These are phyloP conservation scores for Aeoliscus strigatus DNA, from an alignment of 2,797 vertebrate genomes.

Conservation along the genomic window DNA sequence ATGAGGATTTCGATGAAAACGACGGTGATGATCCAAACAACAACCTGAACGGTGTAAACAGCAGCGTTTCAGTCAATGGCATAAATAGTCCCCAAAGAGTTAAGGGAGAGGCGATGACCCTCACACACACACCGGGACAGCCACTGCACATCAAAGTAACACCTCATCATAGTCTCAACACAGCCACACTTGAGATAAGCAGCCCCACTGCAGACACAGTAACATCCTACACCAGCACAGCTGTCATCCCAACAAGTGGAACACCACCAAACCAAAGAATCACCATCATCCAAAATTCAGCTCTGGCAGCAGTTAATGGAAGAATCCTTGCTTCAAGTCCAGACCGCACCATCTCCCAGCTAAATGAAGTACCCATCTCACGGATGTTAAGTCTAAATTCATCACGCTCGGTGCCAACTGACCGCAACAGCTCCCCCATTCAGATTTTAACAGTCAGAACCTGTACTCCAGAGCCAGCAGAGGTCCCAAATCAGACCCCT, in stretches of 20 bases:
- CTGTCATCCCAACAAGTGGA: slow-evolving; percentile 86
- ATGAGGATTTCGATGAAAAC: slow-evolving; percentile 75
- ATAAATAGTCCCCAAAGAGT: slow-evolving; percentile 73
- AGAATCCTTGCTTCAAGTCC: slow-evolving; percentile 73
- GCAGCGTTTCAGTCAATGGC: slow-evolving; percentile 78
- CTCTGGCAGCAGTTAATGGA: slow-evolving; percentile 74
- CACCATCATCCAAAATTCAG: slow-evolving; percentile 89
- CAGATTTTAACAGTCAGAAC: slow-evolving; percentile 84
- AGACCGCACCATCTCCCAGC: slow-evolving; percentile 78
- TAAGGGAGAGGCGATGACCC: slow-evolving; percentile 84
- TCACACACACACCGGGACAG: slow-evolving; percentile 88
- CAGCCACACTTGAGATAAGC: slow-evolving; percentile 89
- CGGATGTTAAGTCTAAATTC: slow-evolving; percentile 81
- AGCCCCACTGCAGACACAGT: slow-evolving; percentile 82
- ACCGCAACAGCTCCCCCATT: slow-evolving; percentile 84
- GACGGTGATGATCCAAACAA: slow-evolving; percentile 68
- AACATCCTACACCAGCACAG: slow-evolving; percentile 89
- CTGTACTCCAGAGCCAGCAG: slow-evolving; percentile 79
- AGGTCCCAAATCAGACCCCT: slow-evolving; percentile 79
- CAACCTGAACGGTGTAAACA: slow-evolving; percentile 67
- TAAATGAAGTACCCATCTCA: slow-evolving; percentile 76
- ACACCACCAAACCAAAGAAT: slow-evolving; percentile 91
- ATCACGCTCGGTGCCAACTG: slow-evolving; percentile 80
- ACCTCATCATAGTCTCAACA: slow-evolving; percentile 88
- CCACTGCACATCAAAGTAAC: slow-evolving; percentile 94